Base-by-base conservation (phyloP, 2,888 invertebrate species). In the Helicoverpa assulta region DNA sequence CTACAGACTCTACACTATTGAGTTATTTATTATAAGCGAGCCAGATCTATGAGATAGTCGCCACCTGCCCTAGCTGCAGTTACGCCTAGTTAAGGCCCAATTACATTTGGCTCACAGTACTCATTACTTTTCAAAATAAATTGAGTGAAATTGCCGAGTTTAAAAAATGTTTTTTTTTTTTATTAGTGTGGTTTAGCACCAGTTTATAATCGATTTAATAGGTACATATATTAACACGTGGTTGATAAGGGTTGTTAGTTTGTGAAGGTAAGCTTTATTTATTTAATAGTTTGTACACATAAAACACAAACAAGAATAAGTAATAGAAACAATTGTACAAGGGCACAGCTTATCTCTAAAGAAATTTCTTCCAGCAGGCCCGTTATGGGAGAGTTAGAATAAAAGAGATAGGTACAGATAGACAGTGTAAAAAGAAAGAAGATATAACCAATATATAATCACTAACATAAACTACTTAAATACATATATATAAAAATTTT, bases 11-110 rank as follows among this genome's bases (percentile, higher is more conserved):
- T 66, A 50, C 58, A 19, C 79, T 54, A 70, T 67, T 76, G 81
- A 82, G 83, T 81, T 82, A 82, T 81, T 82, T 78, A 82, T 81
- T 82, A 68, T 76, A 58, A 77, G 58, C 18, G 56, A 66, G 47
- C 51, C 33, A 83, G 81, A 80, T 78, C 58, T 65, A 55, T 40
- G 60, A 67, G 81, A 83, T 81, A 83, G 54, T 58, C n/a, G 29
- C 53, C 81, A 81, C 83, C 81, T 82, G 81, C 81, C 76, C 21
- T 19, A 55, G 50, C 59, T 59, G 33, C 14, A 62, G 61, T 62
- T 67, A 61, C 51, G 67, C 63, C 56, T 64, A 26, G 63, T 65
- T 61, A 67, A 43, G 57, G 71, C 0, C 50, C 63, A 55, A 67
- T 64, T 80, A 76, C 76, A 79, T 55, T 33, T 16, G 53, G 18